These are phyloP conservation scores for Bufo bufo DNA, from an alignment of 2,113 vertebrate genomes.

Conservation along the genomic window DNA sequence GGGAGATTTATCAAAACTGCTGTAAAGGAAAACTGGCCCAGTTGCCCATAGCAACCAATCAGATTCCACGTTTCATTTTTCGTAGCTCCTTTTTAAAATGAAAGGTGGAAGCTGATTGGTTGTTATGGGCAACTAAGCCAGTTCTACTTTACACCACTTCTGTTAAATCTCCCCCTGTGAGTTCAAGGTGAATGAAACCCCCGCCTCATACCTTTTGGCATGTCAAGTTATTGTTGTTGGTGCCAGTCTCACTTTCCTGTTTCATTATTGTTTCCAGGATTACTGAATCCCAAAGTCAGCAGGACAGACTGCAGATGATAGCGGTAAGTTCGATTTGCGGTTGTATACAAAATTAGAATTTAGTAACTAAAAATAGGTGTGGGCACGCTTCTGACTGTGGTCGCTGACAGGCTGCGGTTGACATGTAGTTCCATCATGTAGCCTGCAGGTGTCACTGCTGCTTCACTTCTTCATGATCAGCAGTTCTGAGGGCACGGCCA, in stretches of 20 bases:
- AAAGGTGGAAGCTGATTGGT: too few species aligned
- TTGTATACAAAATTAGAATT: neutral
- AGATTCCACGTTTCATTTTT: too few species aligned
- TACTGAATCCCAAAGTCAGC: slow-evolving; percentile 68
- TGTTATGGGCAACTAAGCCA: too few species aligned
- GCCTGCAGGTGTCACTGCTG: slow-evolving; percentile 23
- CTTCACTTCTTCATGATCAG: neutral
- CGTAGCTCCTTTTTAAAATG: too few species aligned
- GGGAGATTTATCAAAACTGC: too few species aligned
- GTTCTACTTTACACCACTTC: too few species aligned
- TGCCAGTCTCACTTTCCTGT: neutral
- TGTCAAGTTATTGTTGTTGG: neutral
- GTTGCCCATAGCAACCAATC: too few species aligned
- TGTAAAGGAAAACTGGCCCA: too few species aligned
- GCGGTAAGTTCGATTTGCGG: slow-evolving; percentile 68
- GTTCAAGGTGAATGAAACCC: too few species aligned
- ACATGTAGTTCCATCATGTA: neutral
- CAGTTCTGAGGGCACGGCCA: too few species aligned
- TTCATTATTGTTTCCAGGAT: slow-evolving; percentile 65
- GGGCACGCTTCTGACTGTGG: neutral
- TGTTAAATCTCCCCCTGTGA: too few species aligned
- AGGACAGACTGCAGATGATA: slow-evolving; percentile 77
- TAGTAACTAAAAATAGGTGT: neutral
- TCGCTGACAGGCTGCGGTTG: neutral
- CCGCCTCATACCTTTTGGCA: too few species aligned